Evolutionary conservation across 30 jellyfish, hydroid and myxozoan genomes (phyloP), one percentile per base, ranked within the genome.

Genomic region (Turritopsis dohrnii): DNA sequence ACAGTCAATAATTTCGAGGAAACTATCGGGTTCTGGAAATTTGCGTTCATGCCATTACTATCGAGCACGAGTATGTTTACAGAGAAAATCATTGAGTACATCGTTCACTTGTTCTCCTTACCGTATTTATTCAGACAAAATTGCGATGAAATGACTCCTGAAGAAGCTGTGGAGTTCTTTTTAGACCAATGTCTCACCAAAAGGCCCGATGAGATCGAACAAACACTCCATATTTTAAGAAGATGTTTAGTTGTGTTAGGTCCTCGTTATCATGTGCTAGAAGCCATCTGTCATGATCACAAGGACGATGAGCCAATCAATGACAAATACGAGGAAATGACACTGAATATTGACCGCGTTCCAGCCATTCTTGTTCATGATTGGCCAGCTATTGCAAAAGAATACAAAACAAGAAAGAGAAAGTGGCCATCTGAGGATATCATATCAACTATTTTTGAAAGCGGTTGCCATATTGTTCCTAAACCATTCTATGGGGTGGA

Each of bases 341-440:
- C 83, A 21, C 9, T 74, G 66, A 74, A 30, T 74, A 74, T 74
- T 27, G 83, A 74, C n/a, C 83, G 83, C 5, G 83, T 74, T 16
- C 83, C 83, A 20, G 83, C 83, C 19, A 27, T 74, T 1, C 27
- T 30, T 21, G 83, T 74, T 25, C 60, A 21, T 25, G 54, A 30
- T 74, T 74, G 52, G 54, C 83, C 83, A 27, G 60, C 8, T 30
- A 8, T 74, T 74, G 52, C 60, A 1, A 21, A n/a, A 4, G 54
- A 74, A 3, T 74, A 21, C 66, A 74, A 74, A 74, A 28, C 52
- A 24, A 74, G 83, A 30, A 28, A 9, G 54, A 75, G 83, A 8
- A 19, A 24, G 9, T 74, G 83, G 83, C 83, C 83, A 27, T 74
- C 54, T 20, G 53, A 74, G 19, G 16, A 24, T 28, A 8, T 74